phyloP scores from a whole-genome alignment of 2,113 vertebrate species.

The Cynopterus brachyotis region DNA sequence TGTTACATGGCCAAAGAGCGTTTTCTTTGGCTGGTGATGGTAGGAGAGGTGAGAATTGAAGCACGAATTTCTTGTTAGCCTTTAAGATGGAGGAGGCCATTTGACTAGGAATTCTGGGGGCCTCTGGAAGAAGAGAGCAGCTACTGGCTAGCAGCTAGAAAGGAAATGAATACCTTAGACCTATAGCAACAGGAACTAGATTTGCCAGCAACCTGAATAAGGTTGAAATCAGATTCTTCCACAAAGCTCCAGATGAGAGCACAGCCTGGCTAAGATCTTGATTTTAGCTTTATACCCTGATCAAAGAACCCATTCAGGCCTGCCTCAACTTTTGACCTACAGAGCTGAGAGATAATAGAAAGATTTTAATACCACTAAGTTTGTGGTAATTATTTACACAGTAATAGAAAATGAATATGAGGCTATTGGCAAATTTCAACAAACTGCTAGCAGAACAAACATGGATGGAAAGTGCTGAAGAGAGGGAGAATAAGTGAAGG shows the following conservation, averaged over 20 bases:
- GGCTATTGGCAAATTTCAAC: not conserved
- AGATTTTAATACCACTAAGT: not conserved
- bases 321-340: not conserved
- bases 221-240: not conserved
- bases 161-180: not conserved
- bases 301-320: not conserved
- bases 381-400: not conserved
- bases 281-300: not conserved
- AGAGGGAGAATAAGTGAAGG: not conserved
- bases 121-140: not conserved
- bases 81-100: not conserved
- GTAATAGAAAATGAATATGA: not conserved
- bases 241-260: not conserved
- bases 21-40: not conserved
- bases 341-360: not conserved
- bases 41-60: not conserved
- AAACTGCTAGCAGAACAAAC: not conserved
- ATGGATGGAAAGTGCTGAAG: not conserved
- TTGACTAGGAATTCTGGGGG: not conserved
- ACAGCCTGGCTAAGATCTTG: not conserved
- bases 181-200: not conserved
- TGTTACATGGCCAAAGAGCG: not conserved
- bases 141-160: not conserved
- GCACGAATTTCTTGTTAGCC: not conserved
- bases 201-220: not conserved